A percentile compares a stretch with the other conserved stretches of the same genome.
These are phyloP conservation scores for Pseudomyrmex cubaensis DNA, from an alignment of 1,140 invertebrate species.

Conservation along the genomic window DNA sequence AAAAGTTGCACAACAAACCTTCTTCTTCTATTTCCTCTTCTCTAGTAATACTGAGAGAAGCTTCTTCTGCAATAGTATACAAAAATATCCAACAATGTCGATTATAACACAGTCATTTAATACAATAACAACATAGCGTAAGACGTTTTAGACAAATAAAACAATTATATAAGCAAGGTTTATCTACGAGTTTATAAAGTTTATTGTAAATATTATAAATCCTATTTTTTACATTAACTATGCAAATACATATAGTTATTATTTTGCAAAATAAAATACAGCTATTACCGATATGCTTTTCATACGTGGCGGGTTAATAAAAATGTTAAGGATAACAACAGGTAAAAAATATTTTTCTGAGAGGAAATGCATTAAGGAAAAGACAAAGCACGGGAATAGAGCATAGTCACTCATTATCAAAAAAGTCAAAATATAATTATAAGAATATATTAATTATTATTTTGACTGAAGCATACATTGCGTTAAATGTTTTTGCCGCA, in stretches of 20 bases:
- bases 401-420: slow-evolving; percentile 46
- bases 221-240: slow-evolving; percentile 18
- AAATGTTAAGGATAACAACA: not conserved
- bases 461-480: slow-evolving; percentile 60
- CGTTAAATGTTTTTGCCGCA: slow-evolving; percentile 44
- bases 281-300: slow-evolving; percentile 81
- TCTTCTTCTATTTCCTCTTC: slow-evolving; percentile 85
- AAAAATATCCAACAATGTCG: slow-evolving; percentile 31
- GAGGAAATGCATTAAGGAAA: not conserved
- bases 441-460: slow-evolving; percentile 47
- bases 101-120: not conserved
- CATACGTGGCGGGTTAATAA: slow-evolving; percentile 68
- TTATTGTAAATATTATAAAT: not conserved
- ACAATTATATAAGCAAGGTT: slow-evolving; percentile 1
- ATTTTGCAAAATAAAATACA: slow-evolving; percentile 32
- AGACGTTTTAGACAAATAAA: slow-evolving; percentile 1
- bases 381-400: not conserved
- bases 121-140: slow-evolving; percentile 8
- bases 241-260: slow-evolving; percentile 15
- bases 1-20: slow-evolving; percentile 74
- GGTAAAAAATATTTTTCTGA: not conserved
- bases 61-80: slow-evolving; percentile 84
- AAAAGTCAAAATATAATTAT: slow-evolving; percentile 15
- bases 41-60: slow-evolving; percentile 86
- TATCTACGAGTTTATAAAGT: not conserved